Evolutionary conservation across 2,888 invertebrate genomes (phyloP).

Genomic region (Syrista parreyssii): DNA sequence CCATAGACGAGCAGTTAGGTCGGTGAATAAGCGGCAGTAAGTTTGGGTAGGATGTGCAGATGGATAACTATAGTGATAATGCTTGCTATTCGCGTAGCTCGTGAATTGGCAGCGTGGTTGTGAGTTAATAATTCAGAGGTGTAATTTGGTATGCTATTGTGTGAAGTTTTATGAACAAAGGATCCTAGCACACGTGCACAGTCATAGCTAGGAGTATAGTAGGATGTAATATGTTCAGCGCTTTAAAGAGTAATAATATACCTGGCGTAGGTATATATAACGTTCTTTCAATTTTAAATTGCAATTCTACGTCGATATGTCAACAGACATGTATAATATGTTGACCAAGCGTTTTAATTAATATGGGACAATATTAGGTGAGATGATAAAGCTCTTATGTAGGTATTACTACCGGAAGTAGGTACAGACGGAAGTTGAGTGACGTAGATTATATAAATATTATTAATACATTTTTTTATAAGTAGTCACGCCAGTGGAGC

Average conservation of each 20-base stretch:
- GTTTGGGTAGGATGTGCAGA: neutral
- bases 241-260: neutral
- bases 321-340: neutral
- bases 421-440: neutral
- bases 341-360: neutral
- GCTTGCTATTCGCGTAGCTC: neutral
- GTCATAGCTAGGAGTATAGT: neutral
- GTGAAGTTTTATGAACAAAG: neutral
- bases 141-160: neutral
- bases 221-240: neutral
- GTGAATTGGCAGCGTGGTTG: neutral
- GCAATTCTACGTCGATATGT: neutral
- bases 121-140: neutral
- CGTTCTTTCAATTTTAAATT: neutral
- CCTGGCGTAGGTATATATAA: neutral
- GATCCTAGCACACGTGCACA: neutral
- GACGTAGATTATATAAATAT: neutral
- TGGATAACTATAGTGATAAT: neutral
- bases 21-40: neutral
- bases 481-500: neutral
- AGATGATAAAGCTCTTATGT: neutral
- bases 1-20: neutral
- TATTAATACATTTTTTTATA: neutral
- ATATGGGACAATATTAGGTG: neutral
- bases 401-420: neutral